Evolutionary conservation across 2,113 vertebrate species (phyloP).

Genomic region (Cyanocitta stelleri): DNA sequence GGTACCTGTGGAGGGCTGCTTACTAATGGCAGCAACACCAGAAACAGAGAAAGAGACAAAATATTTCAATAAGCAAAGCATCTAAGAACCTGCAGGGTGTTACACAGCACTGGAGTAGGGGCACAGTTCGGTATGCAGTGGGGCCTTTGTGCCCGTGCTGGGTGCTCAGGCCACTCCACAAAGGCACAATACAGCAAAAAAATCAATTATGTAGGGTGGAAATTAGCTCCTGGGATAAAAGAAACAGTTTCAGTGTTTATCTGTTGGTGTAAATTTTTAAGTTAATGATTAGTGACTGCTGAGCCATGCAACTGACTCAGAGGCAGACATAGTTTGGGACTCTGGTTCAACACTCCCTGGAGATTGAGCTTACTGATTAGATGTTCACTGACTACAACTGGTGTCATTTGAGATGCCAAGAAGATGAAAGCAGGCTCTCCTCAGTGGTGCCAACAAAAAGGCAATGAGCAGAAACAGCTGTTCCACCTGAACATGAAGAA

Average conservation of each 20-base stretch:
- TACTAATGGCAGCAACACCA: neutral
- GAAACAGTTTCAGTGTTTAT: neutral
- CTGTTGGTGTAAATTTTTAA: neutral
- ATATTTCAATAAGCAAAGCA: neutral
- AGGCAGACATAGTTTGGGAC: neutral
- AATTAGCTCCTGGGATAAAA: neutral
- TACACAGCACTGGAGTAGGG: neutral
- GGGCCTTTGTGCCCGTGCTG: neutral
- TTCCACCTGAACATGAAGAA: neutral
- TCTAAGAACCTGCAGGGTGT: neutral
- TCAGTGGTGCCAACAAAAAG: neutral
- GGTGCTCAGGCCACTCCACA: neutral
- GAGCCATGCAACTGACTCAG: neutral
- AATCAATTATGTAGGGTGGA: neutral
- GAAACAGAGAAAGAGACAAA: neutral
- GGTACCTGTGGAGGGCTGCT: neutral
- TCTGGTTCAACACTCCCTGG: neutral
- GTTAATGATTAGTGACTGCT: neutral
- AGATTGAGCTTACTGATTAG: neutral
- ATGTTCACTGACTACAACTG: neutral
- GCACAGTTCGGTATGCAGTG: neutral
- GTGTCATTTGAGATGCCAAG: neutral
- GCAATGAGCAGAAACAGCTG: neutral
- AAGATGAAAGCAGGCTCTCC: neutral
- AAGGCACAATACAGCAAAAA: neutral